A percentile compares a stretch with the other conserved stretches of the same genome.
phyloP scores from a whole-genome alignment of 2,888 invertebrate genomes.

The Lycocerus yunnanus region DNA sequence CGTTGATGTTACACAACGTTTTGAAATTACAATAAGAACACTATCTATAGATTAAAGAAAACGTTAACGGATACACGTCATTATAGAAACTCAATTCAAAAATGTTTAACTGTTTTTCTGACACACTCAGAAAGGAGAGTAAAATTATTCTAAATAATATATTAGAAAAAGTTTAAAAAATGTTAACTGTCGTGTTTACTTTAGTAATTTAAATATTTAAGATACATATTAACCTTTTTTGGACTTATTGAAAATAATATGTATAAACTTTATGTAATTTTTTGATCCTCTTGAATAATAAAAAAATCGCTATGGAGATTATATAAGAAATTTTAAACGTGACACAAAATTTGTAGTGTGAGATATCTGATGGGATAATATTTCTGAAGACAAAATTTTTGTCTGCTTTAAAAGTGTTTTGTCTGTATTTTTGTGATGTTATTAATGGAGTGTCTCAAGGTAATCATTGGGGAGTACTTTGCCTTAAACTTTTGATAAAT shows the following conservation, averaged over 20 bases:
- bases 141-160: background rate
- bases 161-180: background rate
- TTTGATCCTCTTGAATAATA: background rate
- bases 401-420: background rate
- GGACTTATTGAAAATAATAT: background rate
- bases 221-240: background rate
- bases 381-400: background rate
- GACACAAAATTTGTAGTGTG: background rate
- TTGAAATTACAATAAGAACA: background rate
- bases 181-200: background rate
- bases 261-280: background rate
- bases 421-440: background rate
- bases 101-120: background rate
- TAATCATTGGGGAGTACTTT: background rate
- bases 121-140: background rate
- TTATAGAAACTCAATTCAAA: background rate
- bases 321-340: background rate
- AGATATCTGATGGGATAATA: background rate
- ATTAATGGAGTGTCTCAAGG: background rate
- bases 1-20: conserved; percentile 14
- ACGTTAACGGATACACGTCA: background rate
- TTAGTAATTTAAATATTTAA: background rate
- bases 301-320: background rate
- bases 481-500: background rate
- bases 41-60: background rate